Percentiles rank a stretch among this genome's conserved stretches.
Conservation (phyloP, 2,113 vertebrate species). For the Nothocercus nigrocapillus region DNA sequence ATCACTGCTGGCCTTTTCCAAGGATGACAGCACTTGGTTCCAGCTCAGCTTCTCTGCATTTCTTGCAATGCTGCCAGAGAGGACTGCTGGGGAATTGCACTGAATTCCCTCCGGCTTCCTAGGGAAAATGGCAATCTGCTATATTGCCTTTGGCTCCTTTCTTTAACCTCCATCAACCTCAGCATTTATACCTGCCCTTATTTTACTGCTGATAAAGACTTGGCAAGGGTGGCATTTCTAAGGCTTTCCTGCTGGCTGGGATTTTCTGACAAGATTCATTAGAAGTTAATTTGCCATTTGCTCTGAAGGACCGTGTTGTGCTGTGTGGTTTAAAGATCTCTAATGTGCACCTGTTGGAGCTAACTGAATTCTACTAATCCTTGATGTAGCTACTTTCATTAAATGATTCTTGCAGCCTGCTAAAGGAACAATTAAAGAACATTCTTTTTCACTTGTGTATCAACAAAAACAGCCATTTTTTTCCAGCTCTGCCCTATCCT, state of each 20-base stretch:
- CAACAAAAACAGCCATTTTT: neutral
- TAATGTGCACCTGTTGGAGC: neutral
- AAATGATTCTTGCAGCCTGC: neutral
- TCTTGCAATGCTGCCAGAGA: neutral
- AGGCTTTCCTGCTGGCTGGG: neutral
- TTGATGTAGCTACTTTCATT: neutral
- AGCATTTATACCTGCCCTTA: neutral
- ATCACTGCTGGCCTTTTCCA: neutral
- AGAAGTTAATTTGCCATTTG: conserved; percentile 34
- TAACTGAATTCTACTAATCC: conserved; percentile 48
- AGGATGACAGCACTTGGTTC: neutral
- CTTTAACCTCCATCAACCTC: neutral
- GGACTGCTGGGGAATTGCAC: neutral
- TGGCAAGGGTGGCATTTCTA: neutral
- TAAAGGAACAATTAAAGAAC: conserved; percentile 25
- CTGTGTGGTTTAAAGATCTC: conserved; percentile 19
- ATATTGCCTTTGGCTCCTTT: neutral
- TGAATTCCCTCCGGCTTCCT: neutral
- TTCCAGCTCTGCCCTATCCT: neutral
- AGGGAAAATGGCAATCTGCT: neutral
- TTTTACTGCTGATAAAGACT: neutral
- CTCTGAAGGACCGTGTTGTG: neutral
- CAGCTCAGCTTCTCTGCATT: neutral
- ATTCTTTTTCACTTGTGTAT: neutral
- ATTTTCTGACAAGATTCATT: conserved; percentile 28